Evolutionary conservation across 2,888 invertebrate genomes (phyloP).

Genomic region (Pardosa pseudoannulata): DNA sequence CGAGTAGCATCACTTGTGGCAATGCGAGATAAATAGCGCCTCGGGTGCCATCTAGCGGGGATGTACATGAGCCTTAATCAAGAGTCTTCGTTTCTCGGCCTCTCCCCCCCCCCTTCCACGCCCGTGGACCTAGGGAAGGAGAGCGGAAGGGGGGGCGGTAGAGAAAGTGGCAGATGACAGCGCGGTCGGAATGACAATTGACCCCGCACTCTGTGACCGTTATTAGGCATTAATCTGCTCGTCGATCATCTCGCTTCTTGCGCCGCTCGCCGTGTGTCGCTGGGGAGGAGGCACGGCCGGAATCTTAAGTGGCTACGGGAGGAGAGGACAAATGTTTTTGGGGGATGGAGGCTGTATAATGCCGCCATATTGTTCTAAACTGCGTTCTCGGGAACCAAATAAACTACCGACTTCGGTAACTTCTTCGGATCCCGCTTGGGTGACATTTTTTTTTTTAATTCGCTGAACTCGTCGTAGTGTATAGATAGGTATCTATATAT

Average conservation of each 20-base stretch:
- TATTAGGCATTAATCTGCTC: constrained; percentile 69
- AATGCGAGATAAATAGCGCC: constrained; percentile 50
- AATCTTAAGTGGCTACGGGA: constrained; percentile 28
- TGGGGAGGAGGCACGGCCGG: constrained; percentile 7
- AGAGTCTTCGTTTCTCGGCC: constrained; percentile 3
- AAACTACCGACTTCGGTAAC: too few species aligned
- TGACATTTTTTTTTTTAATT: too few species aligned
- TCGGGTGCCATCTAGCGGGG: constrained; percentile 40
- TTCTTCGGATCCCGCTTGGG: too few species aligned
- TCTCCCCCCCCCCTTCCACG: constrained; percentile 17
- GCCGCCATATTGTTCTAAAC: constrained; percentile 17
- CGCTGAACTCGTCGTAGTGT: too few species aligned
- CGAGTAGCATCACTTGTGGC: constrained; percentile 34
- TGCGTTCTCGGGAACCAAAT: not conserved
- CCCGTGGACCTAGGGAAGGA: not conserved
- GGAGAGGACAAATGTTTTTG: not conserved
- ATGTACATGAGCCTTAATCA: constrained; percentile 40
- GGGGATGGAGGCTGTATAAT: not conserved
- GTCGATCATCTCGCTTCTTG: constrained; percentile 39
- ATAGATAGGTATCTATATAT: too few species aligned
- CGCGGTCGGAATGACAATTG: constrained; percentile 62
- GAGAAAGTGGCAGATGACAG: constrained; percentile 22
- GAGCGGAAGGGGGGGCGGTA: too few species aligned
- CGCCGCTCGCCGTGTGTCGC: not conserved
- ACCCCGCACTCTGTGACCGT: constrained; percentile 61